These are phyloP conservation scores for Drosophila paucipuncta DNA, from an alignment of 2,888 invertebrate species.

Conservation along the genomic window DNA sequence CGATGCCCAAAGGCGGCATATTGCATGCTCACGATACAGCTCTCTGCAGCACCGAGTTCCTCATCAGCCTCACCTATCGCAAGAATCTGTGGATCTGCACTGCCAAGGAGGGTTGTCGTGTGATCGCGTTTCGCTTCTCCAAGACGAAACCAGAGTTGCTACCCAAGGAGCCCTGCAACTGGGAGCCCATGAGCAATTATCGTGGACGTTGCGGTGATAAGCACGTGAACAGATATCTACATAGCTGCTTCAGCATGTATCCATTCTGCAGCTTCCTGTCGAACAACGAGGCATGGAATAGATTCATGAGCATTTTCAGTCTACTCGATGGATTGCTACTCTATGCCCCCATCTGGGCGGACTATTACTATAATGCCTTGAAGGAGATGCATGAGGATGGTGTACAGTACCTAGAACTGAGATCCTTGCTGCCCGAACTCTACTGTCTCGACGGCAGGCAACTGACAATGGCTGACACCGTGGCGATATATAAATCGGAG, in stretches of 20 bases:
- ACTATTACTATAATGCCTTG: slow-evolving; percentile 89
- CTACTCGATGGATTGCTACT: slow-evolving; percentile 87
- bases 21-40: slow-evolving; percentile 90
- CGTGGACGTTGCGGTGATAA: slow-evolving; percentile 66
- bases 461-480: slow-evolving; percentile 86
- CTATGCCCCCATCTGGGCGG: slow-evolving; percentile 88
- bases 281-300: slow-evolving; percentile 87
- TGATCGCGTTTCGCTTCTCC: slow-evolving; percentile 64
- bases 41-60: slow-evolving; percentile 87
- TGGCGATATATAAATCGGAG: slow-evolving; percentile 87
- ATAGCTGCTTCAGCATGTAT: slow-evolving; percentile 87
- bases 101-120: slow-evolving; percentile 34
- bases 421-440: slow-evolving; percentile 87
- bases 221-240: slow-evolving; percentile 86
- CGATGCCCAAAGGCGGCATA: slow-evolving; percentile 91
- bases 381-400: slow-evolving; percentile 88
- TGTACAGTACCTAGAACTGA: slow-evolving; percentile 89
- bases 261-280: slow-evolving; percentile 86
- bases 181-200: slow-evolving; percentile 70
- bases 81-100: slow-evolving; percentile 87
- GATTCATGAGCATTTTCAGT: slow-evolving; percentile 87
- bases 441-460: slow-evolving; percentile 89
- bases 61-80: slow-evolving; percentile 88
- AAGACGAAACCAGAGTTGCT: slow-evolving; percentile 44
- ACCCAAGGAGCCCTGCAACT: slow-evolving; percentile 47